A percentile compares a stretch with the other conserved stretches of the same genome.
Evolutionary conservation across 2,113 vertebrate genomes (phyloP).

Genomic region (Willisornis vidua): DNA sequence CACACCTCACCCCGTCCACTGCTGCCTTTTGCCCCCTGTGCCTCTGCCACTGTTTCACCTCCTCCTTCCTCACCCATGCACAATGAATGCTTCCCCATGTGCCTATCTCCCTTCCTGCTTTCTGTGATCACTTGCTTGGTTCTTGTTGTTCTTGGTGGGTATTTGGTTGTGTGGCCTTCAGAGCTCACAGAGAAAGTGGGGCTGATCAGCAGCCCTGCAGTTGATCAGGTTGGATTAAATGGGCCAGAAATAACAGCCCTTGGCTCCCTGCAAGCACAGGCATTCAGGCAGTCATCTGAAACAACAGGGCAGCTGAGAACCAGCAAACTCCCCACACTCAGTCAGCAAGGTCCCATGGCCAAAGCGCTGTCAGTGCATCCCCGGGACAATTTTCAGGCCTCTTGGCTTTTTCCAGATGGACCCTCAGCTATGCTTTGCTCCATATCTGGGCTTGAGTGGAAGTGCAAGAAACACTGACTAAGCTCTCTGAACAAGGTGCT

Average conservation of each 20-base stretch:
- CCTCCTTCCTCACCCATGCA: neutral
- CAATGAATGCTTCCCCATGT: rapidly evolving
- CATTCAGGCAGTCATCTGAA: neutral
- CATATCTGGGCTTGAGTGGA: neutral
- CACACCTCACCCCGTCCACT: neutral
- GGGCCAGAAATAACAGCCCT: neutral
- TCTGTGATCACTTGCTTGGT: neutral
- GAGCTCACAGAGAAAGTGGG: neutral
- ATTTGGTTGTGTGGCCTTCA: neutral
- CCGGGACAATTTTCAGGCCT: neutral
- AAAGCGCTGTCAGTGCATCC: neutral
- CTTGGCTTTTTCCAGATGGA: neutral
- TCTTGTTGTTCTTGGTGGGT: neutral
- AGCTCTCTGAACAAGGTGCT: neutral
- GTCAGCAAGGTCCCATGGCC: neutral
- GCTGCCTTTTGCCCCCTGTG: neutral
- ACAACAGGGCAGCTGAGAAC: neutral
- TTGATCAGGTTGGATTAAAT: neutral
- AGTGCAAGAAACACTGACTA: neutral
- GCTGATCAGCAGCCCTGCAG: neutral
- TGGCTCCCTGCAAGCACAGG: neutral
- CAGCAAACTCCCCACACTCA: neutral
- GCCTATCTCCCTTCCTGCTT: neutral
- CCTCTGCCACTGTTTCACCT: neutral
- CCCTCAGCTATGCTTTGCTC: neutral